Evolutionary conservation across 1,140 invertebrate genomes (phyloP).

Genomic region (Ridgeia piscesae): DNA sequence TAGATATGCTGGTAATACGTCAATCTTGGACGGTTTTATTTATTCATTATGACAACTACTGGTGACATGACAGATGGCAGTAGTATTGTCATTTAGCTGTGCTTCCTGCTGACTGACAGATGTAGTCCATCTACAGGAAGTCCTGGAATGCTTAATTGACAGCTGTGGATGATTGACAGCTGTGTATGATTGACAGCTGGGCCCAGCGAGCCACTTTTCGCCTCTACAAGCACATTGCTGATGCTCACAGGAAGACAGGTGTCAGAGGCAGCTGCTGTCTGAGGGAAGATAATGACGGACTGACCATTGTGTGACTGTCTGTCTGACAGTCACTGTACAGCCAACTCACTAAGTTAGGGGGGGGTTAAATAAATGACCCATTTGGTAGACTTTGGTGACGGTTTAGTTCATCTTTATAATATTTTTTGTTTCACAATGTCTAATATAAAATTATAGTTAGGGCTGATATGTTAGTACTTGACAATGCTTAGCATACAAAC

Average conservation of each 20-base stretch:
- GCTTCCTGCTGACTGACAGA: background rate
- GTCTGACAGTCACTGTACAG: background rate
- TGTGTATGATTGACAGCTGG: background rate
- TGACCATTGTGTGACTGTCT: background rate
- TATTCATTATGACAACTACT: background rate
- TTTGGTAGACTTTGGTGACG: background rate
- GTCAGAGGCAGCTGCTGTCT: background rate
- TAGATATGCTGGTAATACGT: background rate
- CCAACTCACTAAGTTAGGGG: background rate
- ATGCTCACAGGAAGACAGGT: background rate
- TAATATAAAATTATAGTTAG: too few species aligned
- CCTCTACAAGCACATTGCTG: background rate
- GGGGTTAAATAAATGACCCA: background rate
- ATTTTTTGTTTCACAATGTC: too few species aligned
- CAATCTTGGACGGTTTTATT: background rate
- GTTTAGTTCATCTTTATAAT: background rate
- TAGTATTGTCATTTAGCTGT: background rate
- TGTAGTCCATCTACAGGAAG: background rate
- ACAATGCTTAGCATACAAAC: too few species aligned
- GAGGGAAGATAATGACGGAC: background rate
- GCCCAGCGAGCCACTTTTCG: background rate
- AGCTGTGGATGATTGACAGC: background rate
- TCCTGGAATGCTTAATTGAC: background rate
- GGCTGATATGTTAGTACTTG: too few species aligned
- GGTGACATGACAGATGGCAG: background rate